Evolutionary conservation across 2,797 vertebrate species (phyloP).

Genomic region (Coracias cyanogaster): DNA sequence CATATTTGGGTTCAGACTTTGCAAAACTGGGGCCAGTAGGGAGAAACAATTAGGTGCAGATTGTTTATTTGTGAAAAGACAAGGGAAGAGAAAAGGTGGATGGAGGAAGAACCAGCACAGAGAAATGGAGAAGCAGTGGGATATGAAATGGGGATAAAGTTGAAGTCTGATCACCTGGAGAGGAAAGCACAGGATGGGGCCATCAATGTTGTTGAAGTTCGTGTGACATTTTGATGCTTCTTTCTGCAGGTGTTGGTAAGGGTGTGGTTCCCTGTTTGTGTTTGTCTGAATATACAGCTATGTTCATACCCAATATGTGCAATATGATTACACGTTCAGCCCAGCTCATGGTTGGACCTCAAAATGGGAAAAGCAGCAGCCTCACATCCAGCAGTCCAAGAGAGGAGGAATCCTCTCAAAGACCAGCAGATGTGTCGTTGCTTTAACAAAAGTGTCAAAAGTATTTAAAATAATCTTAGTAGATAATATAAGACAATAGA

Average conservation of each 20-base stretch:
- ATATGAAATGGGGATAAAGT: background rate
- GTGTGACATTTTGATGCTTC: background rate
- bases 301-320: background rate
- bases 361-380: background rate
- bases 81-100: background rate
- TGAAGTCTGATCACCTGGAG: background rate
- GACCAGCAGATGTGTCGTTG: constrained; percentile 11
- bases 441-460: constrained; percentile 1
- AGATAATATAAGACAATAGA: background rate
- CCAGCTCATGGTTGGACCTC: background rate
- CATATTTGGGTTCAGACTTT: background rate
- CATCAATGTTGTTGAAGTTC: background rate
- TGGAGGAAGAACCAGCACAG: background rate
- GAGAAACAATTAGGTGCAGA: background rate
- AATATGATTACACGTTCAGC: background rate
- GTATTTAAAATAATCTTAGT: constrained; percentile 27
- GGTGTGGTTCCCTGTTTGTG: background rate
- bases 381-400: background rate
- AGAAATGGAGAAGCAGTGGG: background rate
- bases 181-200: background rate
- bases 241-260: background rate
- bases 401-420: background rate
- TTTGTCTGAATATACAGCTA: background rate
- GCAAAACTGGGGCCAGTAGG: background rate
- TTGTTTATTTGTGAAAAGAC: background rate